These are phyloP conservation scores for Drymonia ruficornis DNA, from an alignment of 2,888 invertebrate genomes.

Conservation along the genomic window DNA sequence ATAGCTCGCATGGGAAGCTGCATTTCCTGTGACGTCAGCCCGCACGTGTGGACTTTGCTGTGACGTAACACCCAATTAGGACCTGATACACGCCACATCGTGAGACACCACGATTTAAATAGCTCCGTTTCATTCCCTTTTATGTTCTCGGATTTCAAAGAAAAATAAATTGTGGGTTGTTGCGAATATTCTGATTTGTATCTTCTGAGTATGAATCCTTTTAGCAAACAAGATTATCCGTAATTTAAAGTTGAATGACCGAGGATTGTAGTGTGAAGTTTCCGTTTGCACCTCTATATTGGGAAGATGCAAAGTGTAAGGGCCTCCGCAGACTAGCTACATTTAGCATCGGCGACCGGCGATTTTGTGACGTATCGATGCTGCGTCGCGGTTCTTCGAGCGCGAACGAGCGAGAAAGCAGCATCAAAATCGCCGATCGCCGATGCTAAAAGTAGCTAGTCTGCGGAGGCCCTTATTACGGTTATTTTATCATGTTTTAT, in stretches of 20 bases:
- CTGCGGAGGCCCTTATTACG: too few relatives aligned
- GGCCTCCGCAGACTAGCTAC: too few relatives aligned
- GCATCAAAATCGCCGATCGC: too few relatives aligned
- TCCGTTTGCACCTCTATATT: not conserved
- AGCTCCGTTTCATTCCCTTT: not conserved
- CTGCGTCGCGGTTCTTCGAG: too few relatives aligned
- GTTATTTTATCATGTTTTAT: too few relatives aligned
- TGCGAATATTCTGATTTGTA: not conserved
- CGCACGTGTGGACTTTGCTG: conserved; percentile 23
- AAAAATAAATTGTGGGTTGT: not conserved
- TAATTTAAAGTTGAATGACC: not conserved
- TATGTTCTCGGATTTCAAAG: not conserved
- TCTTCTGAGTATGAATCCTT: not conserved
- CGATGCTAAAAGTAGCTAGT: too few relatives aligned
- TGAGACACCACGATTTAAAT: not conserved
- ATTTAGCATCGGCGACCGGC: too few relatives aligned
- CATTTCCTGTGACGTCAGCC: conserved; percentile 58
- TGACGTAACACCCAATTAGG: not conserved
- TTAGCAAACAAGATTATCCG: not conserved
- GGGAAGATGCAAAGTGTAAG: too few relatives aligned
- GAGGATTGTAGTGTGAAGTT: not conserved
- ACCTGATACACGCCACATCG: not conserved
- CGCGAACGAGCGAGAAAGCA: too few relatives aligned
- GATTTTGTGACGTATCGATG: too few relatives aligned
- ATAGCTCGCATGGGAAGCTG: conserved; percentile 48